Evolutionary conservation across 1,140 invertebrate species (phyloP), one percentile per base, ranked within the genome.

Genomic region (Papilio aristodemus): DNA sequence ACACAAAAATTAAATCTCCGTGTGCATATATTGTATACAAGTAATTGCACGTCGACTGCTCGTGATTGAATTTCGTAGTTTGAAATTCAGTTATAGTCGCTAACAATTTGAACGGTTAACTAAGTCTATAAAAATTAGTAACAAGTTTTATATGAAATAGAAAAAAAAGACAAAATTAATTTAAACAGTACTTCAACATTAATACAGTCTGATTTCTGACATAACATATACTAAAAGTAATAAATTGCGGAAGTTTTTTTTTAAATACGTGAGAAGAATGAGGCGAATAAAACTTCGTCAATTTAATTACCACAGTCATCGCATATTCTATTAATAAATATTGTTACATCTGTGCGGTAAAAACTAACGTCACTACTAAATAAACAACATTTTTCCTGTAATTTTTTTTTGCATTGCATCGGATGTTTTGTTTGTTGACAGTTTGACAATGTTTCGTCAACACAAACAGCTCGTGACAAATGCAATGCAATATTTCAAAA

Each of bases 321-420:
- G 6, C 27, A n/a, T n/a, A 32, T 2, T 25, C 46, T 54, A 54
- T 54, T 22, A 54, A 54, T 54, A 54, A 17, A 19, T 46, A n/a
- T 32, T 32, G 2, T 6, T 32, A 11, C 10, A 54, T 54, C 46
- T 17, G 9, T 54, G 46, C 4, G 17, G 17, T 11, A 13, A 25
- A 9, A 10, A 25, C 17, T 3, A 32, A 22, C 46, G 46, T 54
- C 46, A 54, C 46, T 54, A 9, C 10, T 50, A 9, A 54, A 54
- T 54, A 54, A 54, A 54, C 46, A 50, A 50, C 46, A 54, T 54
- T 54, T 54, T 54, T 54, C 46, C 46, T 54, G 46, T 22, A 54
- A 19, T 54, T 54, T 54, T 54, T 25, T 54, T 54, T 54, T 19
- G 46, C 46, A 54, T 54, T 19, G 46, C 46, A 22, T 54, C 19